Evolutionary conservation across 1,140 invertebrate genomes (phyloP), one percentile per base, ranked within the genome.

Genomic region (Sminthurides bifidus): DNA sequence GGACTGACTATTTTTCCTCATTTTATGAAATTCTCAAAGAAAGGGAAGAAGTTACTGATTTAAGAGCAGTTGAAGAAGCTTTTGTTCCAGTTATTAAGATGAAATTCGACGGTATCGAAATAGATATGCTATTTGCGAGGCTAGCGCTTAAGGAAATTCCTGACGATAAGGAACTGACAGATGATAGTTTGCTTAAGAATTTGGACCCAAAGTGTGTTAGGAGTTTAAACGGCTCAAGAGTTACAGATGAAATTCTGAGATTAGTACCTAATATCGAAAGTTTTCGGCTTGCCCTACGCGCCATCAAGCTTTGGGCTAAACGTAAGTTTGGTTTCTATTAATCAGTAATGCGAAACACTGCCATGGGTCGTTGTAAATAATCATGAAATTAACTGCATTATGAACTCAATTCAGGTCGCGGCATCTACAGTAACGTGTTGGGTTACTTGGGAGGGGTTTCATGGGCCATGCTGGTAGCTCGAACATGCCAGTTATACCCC

Each of bases 21-120:
- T 99, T 99, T 73, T 88, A 86, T 71, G 88, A 97, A 46, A 73
- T 94, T 44, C 73, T 99, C 2, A 91, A 87, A 69, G 74, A 82
- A 65, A 87, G 93, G 68, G 74, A 80, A 8, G 88, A 94, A 79
- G 90, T 94, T 38, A 82, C 82, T 54, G 84, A 89, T 65, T 72
- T 90, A 46, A 72, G 84, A 68, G 82, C 90, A 1, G 92, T 99
- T 10, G 92, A 98, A 73, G 94, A 98, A 72, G 96, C 96, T 0
- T 99, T 91, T 76, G 96, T 99, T 52, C 96, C 96, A 19, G 92
- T 98, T 2, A 97, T 99, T 49, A 98, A 98, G 77, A 93, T 98
- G 87, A 91, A 90, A 68, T 98, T 98, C 74, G 89, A 95, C 77
- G 91, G 90, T 23, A 97, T 99, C 65, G 95, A 97, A 76, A 91